Evolutionary conservation across 1,140 invertebrate genomes (phyloP).

Genomic region (Caerostris extrusa): DNA sequence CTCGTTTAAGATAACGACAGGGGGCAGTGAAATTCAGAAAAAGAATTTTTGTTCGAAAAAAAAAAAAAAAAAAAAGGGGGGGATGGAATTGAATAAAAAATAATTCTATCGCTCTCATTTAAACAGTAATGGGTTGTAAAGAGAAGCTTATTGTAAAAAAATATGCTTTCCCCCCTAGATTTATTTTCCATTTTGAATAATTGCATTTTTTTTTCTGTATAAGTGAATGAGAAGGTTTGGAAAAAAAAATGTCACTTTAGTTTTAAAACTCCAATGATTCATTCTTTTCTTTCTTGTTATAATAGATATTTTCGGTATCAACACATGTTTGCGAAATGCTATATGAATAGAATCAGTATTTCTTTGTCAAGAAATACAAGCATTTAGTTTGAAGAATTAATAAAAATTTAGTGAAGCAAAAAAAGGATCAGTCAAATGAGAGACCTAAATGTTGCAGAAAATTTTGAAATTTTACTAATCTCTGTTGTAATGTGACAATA

Average conservation of each 20-base stretch:
- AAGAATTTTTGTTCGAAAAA: neutral
- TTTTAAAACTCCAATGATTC: neutral
- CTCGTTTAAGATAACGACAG: neutral
- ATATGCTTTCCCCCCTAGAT: neutral
- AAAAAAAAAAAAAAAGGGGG: neutral
- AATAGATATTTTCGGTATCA: too few species aligned
- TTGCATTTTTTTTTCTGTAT: neutral
- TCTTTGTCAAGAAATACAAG: too few species aligned
- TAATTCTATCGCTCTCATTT: slow-evolving; percentile 27
- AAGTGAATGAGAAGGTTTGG: slow-evolving; percentile 1
- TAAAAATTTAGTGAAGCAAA: too few species aligned
- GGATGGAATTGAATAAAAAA: neutral
- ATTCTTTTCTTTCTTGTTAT: neutral
- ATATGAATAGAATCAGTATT: too few species aligned
- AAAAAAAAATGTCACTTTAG: neutral
- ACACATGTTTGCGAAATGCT: too few species aligned
- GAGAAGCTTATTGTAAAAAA: neutral
- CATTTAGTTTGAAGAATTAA: too few species aligned
- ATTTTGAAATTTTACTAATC: too few species aligned
- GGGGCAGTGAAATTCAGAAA: neutral
- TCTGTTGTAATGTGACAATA: too few species aligned
- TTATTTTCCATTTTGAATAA: slow-evolving; percentile 37
- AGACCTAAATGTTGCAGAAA: too few species aligned
- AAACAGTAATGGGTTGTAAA: slow-evolving; percentile 22
- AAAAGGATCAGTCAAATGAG: too few species aligned